A percentile compares a stretch with the other conserved stretches of the same genome.
Conservation (phyloP, 2,888 invertebrate genomes). For the Andrena trimmerana region DNA sequence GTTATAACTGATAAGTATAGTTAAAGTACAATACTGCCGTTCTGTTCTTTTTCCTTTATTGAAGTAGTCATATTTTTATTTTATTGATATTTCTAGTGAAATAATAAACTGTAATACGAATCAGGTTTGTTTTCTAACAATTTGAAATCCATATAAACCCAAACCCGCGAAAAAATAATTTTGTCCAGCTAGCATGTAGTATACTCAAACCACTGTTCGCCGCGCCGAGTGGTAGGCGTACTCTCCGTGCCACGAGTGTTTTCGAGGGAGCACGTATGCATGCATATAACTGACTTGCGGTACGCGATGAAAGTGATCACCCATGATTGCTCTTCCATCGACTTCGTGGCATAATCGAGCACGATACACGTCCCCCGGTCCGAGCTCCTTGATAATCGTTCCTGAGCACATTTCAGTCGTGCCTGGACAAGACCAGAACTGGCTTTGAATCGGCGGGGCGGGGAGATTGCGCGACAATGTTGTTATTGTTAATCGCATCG, state of each 20-base stretch:
- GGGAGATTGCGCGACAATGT: slow-evolving; percentile 2
- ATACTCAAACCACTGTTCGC: neutral
- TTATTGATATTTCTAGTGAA: too few species aligned
- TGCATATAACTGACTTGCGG: neutral
- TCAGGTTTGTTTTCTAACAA: too few species aligned
- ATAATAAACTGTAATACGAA: too few species aligned
- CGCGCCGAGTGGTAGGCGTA: neutral
- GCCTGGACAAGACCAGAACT: too few species aligned
- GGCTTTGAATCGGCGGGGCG: neutral
- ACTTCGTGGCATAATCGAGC: slow-evolving; percentile 3
- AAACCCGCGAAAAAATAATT: too few species aligned
- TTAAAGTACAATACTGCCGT: too few species aligned
- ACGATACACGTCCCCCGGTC: neutral
- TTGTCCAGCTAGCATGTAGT: too few species aligned
- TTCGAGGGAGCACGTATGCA: slow-evolving; percentile 2
- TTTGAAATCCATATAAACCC: too few species aligned
- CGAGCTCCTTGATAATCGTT: neutral
- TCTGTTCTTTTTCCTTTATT: too few species aligned
- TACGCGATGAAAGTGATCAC: slow-evolving; percentile 27
- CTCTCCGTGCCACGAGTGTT: neutral
- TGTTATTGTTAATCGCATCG: neutral
- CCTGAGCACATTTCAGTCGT: too few species aligned
- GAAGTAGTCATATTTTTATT: too few species aligned
- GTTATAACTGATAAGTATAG: too few species aligned
- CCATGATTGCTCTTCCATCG: slow-evolving; percentile 22